Percentiles rank a stretch among this genome's conserved stretches.
Evolutionary conservation across 2,888 invertebrate species (phyloP).

Genomic region (Fissipunctia ypsillon): DNA sequence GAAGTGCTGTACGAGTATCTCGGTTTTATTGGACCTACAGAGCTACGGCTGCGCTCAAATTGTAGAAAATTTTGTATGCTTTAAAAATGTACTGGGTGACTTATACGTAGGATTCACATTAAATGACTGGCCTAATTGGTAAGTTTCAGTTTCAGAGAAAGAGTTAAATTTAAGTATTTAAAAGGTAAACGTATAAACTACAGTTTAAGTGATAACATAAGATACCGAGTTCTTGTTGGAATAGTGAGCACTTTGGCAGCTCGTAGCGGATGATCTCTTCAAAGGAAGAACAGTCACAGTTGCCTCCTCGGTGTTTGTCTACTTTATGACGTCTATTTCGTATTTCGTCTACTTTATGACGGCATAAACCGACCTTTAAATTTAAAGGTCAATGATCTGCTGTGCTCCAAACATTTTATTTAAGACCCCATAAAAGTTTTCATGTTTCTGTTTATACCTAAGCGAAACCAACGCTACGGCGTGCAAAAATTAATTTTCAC

Average conservation of each 20-base stretch:
- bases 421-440: slow-evolving; percentile 48
- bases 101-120: no score
- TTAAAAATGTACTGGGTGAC: no score
- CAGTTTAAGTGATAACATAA: slow-evolving; percentile 1
- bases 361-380: no score
- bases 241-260: slow-evolving; percentile 16
- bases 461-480: slow-evolving; percentile 4
- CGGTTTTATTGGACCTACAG: no score
- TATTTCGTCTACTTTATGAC: slow-evolving; percentile 71
- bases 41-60: no score
- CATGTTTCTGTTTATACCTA: slow-evolving; percentile 17
- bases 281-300: slow-evolving; percentile 19
- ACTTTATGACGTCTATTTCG: slow-evolving; percentile 72
- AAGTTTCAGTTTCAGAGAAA: no score
- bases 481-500: slow-evolving; percentile 1
- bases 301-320: slow-evolving; percentile 57
- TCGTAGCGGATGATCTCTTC: slow-evolving; percentile 21
- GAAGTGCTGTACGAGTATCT: no score
- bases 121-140: no score
- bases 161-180: no score
- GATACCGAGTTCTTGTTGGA: not conserved
- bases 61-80: no score
- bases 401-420: slow-evolving; percentile 65
- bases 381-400: slow-evolving; percentile 69
- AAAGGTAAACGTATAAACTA: not conserved